phyloP scores from a whole-genome alignment of 2,113 vertebrate genomes.

The Macrotis lagotis region DNA sequence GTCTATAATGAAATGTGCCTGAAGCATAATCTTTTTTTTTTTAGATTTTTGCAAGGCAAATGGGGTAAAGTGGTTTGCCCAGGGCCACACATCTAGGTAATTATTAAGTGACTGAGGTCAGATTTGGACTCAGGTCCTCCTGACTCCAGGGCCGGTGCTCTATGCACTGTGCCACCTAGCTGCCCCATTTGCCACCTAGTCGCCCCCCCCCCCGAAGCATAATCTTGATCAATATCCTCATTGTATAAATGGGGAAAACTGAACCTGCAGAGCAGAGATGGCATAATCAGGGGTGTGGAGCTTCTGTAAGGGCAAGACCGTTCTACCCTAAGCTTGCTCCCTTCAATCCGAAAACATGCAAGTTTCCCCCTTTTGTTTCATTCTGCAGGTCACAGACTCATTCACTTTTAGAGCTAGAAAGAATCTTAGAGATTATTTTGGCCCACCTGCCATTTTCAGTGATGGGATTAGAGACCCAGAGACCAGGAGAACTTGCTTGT shows the following conservation, averaged over 20 bases:
- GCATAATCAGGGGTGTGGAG: not conserved
- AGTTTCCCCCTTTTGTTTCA: conserved; percentile 41
- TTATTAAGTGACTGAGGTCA: no score
- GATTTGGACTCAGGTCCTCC: no score
- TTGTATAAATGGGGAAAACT: not conserved
- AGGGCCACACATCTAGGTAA: no score
- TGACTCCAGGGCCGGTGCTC: no score
- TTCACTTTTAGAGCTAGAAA: not conserved
- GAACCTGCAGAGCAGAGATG: not conserved
- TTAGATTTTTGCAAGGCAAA: no score
- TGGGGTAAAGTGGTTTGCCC: no score
- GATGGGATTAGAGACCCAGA: not conserved
- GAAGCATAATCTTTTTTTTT: not conserved
- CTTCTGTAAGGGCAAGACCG: conserved; percentile 40
- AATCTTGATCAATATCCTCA: not conserved
- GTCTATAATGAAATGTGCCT: not conserved
- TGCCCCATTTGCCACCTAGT: no score
- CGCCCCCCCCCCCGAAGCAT: not conserved
- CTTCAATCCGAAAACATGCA: conserved; percentile 57
- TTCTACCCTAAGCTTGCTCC: conserved; percentile 58
- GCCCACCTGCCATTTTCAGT: not conserved
- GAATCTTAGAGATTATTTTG: not conserved
- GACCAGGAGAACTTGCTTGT: not conserved
- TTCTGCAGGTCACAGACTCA: conserved; percentile 32
- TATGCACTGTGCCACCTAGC: no score